Evolutionary conservation across 2,888 invertebrate genomes (phyloP).

Genomic region (Microplitis deprimator): DNA sequence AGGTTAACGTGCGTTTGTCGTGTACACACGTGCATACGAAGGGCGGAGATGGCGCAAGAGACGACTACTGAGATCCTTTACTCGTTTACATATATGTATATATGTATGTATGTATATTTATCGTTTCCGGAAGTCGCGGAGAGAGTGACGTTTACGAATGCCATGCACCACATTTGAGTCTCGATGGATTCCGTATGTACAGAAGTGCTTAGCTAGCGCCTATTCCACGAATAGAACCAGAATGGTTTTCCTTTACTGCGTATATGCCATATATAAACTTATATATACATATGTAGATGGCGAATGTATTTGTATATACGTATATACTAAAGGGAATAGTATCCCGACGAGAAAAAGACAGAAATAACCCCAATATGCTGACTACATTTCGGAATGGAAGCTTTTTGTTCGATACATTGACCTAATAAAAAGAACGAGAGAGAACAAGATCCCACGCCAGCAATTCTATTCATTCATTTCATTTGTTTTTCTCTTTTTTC

Average conservation of each 20-base stretch:
- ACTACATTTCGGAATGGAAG: constrained; percentile 17
- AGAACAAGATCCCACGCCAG: constrained; percentile 24
- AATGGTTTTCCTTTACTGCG: constrained; percentile 32
- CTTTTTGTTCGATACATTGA: constrained; percentile 15
- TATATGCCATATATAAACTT: not conserved
- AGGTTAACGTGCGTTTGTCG: constrained; percentile 33
- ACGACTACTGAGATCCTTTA: constrained; percentile 38
- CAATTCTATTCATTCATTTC: constrained; percentile 28
- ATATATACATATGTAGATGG: not conserved
- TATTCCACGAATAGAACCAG: constrained; percentile 23
- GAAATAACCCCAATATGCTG: constrained; percentile 17
- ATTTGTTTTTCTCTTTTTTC: not conserved
- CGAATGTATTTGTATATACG: not conserved
- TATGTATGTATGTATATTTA: constrained; percentile 52
- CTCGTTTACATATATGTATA: constrained; percentile 14
- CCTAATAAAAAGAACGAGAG: constrained; percentile 22
- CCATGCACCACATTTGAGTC: constrained; percentile 17
- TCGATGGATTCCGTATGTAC: constrained; percentile 47
- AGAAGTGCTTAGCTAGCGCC: constrained; percentile 54
- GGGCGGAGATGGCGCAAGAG: constrained; percentile 44
- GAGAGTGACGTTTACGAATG: constrained; percentile 46
- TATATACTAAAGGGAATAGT: not conserved
- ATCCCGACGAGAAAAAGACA: not conserved
- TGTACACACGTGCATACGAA: constrained; percentile 46
- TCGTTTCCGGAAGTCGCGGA: constrained; percentile 56